Base-by-base conservation (phyloP, 2,888 invertebrate species). In the Sminthurinus aureus region DNA sequence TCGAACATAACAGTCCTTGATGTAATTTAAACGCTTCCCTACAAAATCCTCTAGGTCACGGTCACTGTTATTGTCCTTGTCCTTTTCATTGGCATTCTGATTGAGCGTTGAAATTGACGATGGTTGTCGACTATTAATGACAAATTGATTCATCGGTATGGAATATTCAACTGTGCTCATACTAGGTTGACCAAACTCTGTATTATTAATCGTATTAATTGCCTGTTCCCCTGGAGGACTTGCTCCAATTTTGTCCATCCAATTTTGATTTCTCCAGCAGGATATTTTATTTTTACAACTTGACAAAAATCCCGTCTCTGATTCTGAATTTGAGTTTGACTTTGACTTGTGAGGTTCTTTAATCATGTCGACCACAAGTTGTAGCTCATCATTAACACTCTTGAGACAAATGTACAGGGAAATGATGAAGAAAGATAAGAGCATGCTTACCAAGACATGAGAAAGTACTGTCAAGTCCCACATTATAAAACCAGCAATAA, bases 371-470 rank as follows among this genome's bases (percentile, higher is more conserved):
- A 76, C 58, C 20, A 76, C 22, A 0, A 22, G 81, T 11, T 22
- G 50, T 22, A 86, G 82, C 64, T 85, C 84, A 0, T 84, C 83
- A 67, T 87, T 87, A 0, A 83, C 82, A 22, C 84, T 82, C 75
- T 82, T 82, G 1, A 87, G 69, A 58, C 86, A 87, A 64, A 85
- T 67, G 8, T 74, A 73, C 11, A 87, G 69, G n/a, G 80, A 51
- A 4, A 84, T 82, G n/a, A 86, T 81, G 24, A 87, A 78, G 67
- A 80, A 87, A 26, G 82, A 76, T 12, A 86, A 78, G 52, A 87
- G 69, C 81, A 85, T 85, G 51, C 84, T 82, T 26, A 85, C 85
- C 15, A 87, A 73, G 12, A 86, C 84, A 66, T 87, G 87, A 20
- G 83, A 76, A n/a, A 80, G 83, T 13, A 77, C 82, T 18, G 86